Evolutionary conservation across 1,140 invertebrate species (phyloP).

Genomic region (Copidosoma floridanum): DNA sequence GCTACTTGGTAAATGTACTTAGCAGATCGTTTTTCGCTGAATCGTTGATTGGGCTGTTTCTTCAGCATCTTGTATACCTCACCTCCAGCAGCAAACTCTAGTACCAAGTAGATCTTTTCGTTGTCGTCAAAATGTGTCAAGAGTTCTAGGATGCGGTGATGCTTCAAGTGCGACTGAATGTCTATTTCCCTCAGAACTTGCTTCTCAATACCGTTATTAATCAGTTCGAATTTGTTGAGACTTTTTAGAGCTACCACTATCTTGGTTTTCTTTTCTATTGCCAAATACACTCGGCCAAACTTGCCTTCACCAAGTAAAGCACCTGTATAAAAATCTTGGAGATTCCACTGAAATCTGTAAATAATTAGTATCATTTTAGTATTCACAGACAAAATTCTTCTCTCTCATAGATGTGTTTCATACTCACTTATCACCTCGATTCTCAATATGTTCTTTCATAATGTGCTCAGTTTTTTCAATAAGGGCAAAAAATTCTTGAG

Average conservation of each 20-base stretch:
- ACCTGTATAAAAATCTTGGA: constrained; percentile 84
- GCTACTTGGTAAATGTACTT: constrained; percentile 87
- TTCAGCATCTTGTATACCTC: constrained; percentile 83
- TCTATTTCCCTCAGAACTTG: constrained; percentile 92
- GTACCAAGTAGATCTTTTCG: constrained; percentile 82
- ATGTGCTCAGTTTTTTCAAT: too few species aligned
- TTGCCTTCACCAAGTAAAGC: constrained; percentile 82
- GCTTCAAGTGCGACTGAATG: constrained; percentile 90
- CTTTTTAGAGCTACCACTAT: constrained; percentile 91
- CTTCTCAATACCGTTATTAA: constrained; percentile 72
- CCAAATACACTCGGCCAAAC: constrained; percentile 91
- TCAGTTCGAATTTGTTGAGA: constrained; percentile 80
- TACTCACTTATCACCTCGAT: too few species aligned
- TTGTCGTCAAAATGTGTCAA: constrained; percentile 91
- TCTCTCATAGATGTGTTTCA: too few species aligned
- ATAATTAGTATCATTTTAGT: too few species aligned
- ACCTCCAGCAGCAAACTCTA: constrained; percentile 89
- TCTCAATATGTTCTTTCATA: too few species aligned
- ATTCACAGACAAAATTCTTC: too few species aligned
- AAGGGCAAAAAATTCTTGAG: too few species aligned
- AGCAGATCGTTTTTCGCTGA: constrained; percentile 67
- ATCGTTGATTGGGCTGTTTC: constrained; percentile 65
- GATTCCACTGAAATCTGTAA: constrained; percentile 69
- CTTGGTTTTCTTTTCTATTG: constrained; percentile 79
- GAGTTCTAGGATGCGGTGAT: constrained; percentile 87